Evolutionary conservation across 1,140 invertebrate genomes (phyloP).

Genomic region (Tribolium castaneum): DNA sequence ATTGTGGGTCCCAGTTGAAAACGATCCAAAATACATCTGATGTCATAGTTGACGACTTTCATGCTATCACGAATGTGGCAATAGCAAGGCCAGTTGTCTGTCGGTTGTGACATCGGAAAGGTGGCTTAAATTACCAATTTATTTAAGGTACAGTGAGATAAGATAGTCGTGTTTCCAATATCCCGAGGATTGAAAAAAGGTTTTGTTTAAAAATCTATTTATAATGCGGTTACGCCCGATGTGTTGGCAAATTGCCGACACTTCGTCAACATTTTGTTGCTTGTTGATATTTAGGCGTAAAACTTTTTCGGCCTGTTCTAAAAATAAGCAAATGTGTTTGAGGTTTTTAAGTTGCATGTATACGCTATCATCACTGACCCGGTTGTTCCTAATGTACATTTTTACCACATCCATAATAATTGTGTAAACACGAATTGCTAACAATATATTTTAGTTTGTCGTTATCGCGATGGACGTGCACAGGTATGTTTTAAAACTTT

Average conservation of each 20-base stretch:
- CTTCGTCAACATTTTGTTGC: constrained; percentile 31
- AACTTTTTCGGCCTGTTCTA: constrained; percentile 10
- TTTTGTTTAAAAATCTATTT: constrained; percentile 3
- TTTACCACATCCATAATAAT: constrained; percentile 11
- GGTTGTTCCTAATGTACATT: constrained; percentile 30
- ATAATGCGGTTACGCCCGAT: constrained; percentile 10
- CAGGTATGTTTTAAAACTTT: constrained; percentile 17
- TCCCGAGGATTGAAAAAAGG: not conserved
- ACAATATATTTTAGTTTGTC: constrained; percentile 4
- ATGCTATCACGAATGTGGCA: constrained; percentile 4
- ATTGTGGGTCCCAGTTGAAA: not conserved
- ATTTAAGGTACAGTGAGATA: not conserved
- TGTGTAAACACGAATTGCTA: constrained; percentile 12
- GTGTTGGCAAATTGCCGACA: constrained; percentile 29
- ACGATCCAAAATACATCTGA: constrained; percentile 14
- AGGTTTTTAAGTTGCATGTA: constrained; percentile 8
- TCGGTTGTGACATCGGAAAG: too few species aligned
- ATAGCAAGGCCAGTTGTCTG: constrained; percentile 1
- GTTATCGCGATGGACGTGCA: constrained; percentile 20
- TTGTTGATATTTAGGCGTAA: constrained; percentile 25
- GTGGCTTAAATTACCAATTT: not conserved
- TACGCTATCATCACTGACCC: constrained; percentile 19
- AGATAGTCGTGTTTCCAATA: not conserved
- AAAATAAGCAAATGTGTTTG: constrained; percentile 8
- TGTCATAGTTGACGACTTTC: not conserved